Percentiles rank a stretch among this genome's conserved stretches.
Evolutionary conservation across 2,797 vertebrate genomes (phyloP).

Genomic region (Channa striata): DNA sequence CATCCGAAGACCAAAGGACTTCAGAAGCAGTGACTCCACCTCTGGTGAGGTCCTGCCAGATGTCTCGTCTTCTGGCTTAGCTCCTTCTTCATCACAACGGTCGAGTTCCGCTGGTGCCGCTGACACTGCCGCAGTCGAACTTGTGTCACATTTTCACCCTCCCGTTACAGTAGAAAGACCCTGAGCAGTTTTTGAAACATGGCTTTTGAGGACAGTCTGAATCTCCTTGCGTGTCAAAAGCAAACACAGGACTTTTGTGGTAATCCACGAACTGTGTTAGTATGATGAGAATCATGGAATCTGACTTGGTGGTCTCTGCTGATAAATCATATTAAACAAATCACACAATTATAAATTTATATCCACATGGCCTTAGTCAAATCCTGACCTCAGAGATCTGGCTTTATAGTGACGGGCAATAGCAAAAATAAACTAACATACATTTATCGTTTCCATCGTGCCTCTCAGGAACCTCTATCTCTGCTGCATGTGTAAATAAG

Average conservation of each 20-base stretch:
- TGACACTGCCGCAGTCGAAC: too few relatives aligned
- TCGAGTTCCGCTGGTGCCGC: too few relatives aligned
- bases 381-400: slow-evolving; percentile 4
- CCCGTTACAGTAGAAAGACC: too few relatives aligned
- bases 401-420: background rate
- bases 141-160: too few relatives aligned
- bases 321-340: slow-evolving; percentile 14
- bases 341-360: slow-evolving; percentile 23
- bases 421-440: slow-evolving; percentile 25
- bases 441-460: slow-evolving; percentile 5
- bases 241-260: background rate
- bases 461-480: background rate
- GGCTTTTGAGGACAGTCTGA: background rate
- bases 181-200: too few relatives aligned
- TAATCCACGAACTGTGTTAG: background rate
- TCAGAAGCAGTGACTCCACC: too few relatives aligned
- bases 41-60: too few relatives aligned
- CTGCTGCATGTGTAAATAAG: slow-evolving; percentile 22
- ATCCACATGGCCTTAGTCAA: slow-evolving; percentile 16
- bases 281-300: background rate
- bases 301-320: slow-evolving; percentile 23
- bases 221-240: background rate
- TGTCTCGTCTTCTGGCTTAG: too few relatives aligned
- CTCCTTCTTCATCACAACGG: too few relatives aligned
- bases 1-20: too few relatives aligned